These are phyloP conservation scores for Aldrovandia affinis DNA, from an alignment of 2,797 vertebrate genomes.

Conservation along the genomic window DNA sequence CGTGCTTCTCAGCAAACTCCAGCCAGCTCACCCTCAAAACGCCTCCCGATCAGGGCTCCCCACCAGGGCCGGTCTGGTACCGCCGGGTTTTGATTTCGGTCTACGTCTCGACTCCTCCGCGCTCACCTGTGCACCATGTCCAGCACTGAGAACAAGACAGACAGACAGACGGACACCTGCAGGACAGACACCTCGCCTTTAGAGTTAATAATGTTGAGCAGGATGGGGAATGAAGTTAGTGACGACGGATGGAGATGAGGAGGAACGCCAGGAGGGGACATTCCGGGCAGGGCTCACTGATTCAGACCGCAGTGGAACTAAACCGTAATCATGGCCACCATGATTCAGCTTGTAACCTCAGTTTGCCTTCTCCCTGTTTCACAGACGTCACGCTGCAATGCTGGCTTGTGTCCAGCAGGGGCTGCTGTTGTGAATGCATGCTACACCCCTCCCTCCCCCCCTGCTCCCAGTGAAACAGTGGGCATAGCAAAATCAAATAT, in stretches of 20 bases:
- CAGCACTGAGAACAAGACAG: not conserved
- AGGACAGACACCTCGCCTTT: not conserved
- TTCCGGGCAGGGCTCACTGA: not conserved
- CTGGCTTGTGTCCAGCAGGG: not conserved
- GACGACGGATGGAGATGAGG: not conserved
- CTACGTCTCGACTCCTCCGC: not conserved
- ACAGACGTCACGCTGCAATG: not conserved
- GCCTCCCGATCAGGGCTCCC: no score
- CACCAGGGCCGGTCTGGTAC: no score
- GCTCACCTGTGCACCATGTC: not conserved
- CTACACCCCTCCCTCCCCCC: conserved; percentile 14
- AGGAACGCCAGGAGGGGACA: not conserved
- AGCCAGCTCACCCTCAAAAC: no score
- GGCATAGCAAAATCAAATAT: conserved; percentile 34
- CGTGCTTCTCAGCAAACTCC: no score
- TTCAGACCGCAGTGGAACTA: not conserved
- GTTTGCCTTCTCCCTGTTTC: not conserved
- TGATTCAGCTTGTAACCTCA: not conserved
- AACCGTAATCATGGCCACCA: not conserved
- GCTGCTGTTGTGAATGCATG: conserved; percentile 30
- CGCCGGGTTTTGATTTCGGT: not conserved
- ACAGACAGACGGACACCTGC: not conserved
- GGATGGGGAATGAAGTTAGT: not conserved
- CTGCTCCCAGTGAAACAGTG: conserved; percentile 17
- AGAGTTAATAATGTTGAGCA: not conserved